Evolutionary conservation across 2,888 invertebrate genomes (phyloP), one percentile per base, ranked within the genome.

Genomic region (Ophion ellenae): DNA sequence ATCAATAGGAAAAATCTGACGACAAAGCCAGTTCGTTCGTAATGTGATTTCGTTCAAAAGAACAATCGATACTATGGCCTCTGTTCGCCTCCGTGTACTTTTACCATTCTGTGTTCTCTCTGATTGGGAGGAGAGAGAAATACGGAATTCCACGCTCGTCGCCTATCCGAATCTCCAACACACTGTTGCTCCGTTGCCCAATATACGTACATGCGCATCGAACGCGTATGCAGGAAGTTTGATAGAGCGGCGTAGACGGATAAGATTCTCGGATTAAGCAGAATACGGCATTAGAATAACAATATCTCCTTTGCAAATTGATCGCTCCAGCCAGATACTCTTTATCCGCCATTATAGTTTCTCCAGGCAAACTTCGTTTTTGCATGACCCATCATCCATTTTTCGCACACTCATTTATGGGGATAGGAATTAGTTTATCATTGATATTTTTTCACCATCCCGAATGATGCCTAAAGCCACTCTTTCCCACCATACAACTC

Each of bases 141-240:
- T 85, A 87, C 74, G 86, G 84, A 87, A 90, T 90, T 90, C 89
- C 89, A 76, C 86, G 89, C 89, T 90, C 89, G 89, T 90, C 90
- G 89, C 88, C 83, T 70, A 28, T 32, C 73, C 78, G 61, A 78
- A 75, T 66, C 63, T 75, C 66, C 75, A 81, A 78, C 81, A 66
- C 61, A 74, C 77, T 66, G 67, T 80, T 78, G 76, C 80, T 47
- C 10, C 2, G 76, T 73, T 74, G 59, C 61, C 63, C 14, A 53
- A 53, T 53, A 61, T 24, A 83, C 66, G 71, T 82, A 77, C 71
- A 69, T 67, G 24, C 69, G 77, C 40, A 67, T 40, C 64, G 71
- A 78, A 78, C 76, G 53, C 59, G 82, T 75, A 71, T 66, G 78
- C 85, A 69, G 61, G 36, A 74, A 53, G 82, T 82, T 76, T 53